Evolutionary conservation across 2,888 invertebrate genomes (phyloP), one percentile per base, ranked within the genome.

Genomic region (Zygaena filipendulae): DNA sequence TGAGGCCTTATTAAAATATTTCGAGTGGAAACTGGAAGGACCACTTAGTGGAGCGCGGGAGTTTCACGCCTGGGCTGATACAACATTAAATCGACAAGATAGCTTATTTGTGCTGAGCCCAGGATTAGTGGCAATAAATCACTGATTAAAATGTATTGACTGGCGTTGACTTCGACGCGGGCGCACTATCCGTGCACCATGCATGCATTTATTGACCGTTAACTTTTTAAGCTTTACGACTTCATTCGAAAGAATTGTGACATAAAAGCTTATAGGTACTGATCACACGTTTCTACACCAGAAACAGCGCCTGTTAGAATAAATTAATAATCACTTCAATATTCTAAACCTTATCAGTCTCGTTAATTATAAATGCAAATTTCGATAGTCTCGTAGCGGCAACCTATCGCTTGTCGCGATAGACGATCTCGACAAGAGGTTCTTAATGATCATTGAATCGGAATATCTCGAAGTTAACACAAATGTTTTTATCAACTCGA

Each of bases 91-190:
- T 71, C 77, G 75, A 75, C 79, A 74, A 74, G 77, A 79, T 79
- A 77, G 77, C 77, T 79, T 79, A 79, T 77, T 79, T 79, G 77
- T 77, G 79, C 74, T 74, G 64, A 68, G 71, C 72, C 58, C 64
- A 58, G 74, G 77, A 77, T 79, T 79, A 77, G 71, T 67, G 66
- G 68, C 64, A 70, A 75, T 79, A 79, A 75, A 79, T 79, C 79
- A 77, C 71, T 79, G 79, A 77, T 79, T 79, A 77, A 70, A 79
- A 74, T 75, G 75, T 75, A 75, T 75, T 79, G 75, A 79, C 77
- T 74, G 68, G 70, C 68, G 62, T 66, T 74, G 69, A 67, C 62
- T 71, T 66, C 74, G 69, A 67, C 62, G 71, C 54, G 51, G 61
- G 58, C 62, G 59, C 60, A 60, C 59, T 59, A 54, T 48, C 59